Conservation (phyloP, 2,113 vertebrate genomes). For the Ammodytes dubius region DNA sequence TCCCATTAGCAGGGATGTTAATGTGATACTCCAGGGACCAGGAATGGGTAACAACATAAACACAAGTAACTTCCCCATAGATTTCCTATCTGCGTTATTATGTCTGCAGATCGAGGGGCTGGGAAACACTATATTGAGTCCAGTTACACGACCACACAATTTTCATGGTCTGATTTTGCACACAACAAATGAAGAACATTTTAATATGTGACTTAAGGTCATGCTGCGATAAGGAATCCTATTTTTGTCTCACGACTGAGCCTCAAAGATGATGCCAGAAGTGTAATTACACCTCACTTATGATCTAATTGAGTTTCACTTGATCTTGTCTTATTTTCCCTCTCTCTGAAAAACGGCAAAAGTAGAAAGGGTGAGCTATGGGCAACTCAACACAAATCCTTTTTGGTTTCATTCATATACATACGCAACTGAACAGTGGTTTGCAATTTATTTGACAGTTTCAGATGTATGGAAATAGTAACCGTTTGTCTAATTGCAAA, state of each 20-base stretch:
- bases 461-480: too few species aligned
- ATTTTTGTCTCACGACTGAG: not conserved
- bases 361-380: not conserved
- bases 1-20: constrained; percentile 49
- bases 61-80: constrained; percentile 26
- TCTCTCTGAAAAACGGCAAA: not conserved
- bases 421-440: too few species aligned
- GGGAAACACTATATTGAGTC: not conserved
- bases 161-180: constrained; percentile 1
- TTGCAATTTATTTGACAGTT: too few species aligned
- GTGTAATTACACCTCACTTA: not conserved
- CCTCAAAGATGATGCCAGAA: not conserved
- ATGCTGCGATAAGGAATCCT: not conserved
- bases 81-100: constrained; percentile 36
- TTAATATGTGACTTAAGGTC: not conserved
- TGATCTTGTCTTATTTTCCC: not conserved
- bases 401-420: not conserved
- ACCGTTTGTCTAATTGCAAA: not conserved
- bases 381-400: not conserved
- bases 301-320: constrained; percentile 14
- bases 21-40: constrained; percentile 36
- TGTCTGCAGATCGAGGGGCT: constrained; percentile 17
- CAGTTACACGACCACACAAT: not conserved
- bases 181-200: not conserved
- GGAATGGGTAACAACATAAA: constrained; percentile 50